Percentiles rank a stretch among this genome's conserved stretches.
phyloP scores from a whole-genome alignment of 2,888 invertebrate species.

The Drosophila anceps region DNA sequence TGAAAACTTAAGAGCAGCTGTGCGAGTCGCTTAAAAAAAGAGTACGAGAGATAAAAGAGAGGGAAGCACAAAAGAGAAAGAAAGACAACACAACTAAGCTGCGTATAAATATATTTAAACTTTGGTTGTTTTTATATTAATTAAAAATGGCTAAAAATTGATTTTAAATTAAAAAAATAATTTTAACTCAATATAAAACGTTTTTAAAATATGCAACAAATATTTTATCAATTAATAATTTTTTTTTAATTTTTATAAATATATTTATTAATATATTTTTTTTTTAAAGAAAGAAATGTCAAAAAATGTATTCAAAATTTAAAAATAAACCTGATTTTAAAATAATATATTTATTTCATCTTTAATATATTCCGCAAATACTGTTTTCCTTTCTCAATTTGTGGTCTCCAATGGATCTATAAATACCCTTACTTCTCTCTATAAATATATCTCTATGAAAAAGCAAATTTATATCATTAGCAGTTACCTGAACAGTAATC shows the following conservation, averaged over 20 bases:
- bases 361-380: background rate
- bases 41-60: background rate
- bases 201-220: too few relatives aligned
- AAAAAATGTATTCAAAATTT: background rate
- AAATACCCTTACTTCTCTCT: background rate
- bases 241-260: too few relatives aligned
- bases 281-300: too few relatives aligned
- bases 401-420: background rate
- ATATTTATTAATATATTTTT: too few relatives aligned
- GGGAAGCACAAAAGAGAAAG: slow-evolving; percentile 6
- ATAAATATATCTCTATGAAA: background rate
- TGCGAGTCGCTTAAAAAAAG: background rate
- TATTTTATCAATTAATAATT: too few relatives aligned
- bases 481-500: too few relatives aligned
- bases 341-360: background rate
- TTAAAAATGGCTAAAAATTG: slow-evolving; percentile 1
- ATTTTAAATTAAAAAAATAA: background rate
- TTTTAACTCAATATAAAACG: too few relatives aligned
- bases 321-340: slow-evolving; percentile 26
- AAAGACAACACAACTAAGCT: slow-evolving; percentile 21
- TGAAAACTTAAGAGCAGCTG: slow-evolving; percentile 13
- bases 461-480: background rate
- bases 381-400: background rate
- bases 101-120: slow-evolving; percentile 23
- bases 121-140: slow-evolving; percentile 17